phyloP scores from a whole-genome alignment of 2,113 vertebrate species.

The Prinia subflava region DNA sequence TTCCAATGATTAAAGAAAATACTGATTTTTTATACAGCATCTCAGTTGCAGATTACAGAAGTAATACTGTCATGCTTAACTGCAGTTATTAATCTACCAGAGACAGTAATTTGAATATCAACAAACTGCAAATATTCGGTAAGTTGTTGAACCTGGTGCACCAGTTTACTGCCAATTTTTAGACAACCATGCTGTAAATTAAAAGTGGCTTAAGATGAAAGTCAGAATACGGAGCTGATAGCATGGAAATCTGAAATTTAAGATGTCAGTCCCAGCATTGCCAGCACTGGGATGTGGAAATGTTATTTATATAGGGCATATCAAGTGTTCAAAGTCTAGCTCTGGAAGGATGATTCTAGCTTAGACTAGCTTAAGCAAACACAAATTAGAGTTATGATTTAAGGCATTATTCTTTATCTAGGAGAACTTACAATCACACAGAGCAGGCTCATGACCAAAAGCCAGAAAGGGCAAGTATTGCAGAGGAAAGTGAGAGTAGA shows the following conservation, averaged over 20 bases:
- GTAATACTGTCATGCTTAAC: neutral
- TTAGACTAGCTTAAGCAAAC: neutral
- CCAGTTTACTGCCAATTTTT: neutral
- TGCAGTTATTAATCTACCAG: neutral
- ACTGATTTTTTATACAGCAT: neutral
- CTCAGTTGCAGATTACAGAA: neutral
- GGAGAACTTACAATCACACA: neutral
- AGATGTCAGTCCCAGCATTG: neutral
- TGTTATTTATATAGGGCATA: neutral
- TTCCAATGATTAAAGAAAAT: neutral
- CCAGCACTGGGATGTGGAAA: neutral
- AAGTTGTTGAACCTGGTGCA: neutral
- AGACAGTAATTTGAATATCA: neutral
- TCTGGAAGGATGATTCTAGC: neutral
- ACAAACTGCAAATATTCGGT: neutral
- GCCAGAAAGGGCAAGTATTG: neutral
- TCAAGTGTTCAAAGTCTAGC: neutral
- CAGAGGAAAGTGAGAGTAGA: neutral
- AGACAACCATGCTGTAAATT: neutral
- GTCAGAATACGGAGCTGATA: neutral
- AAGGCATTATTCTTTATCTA: neutral
- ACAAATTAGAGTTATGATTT: neutral
- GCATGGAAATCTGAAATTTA: neutral
- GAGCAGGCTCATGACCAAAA: neutral
- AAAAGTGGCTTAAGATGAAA: neutral